Evolutionary conservation across 2,797 vertebrate species (phyloP), one percentile per base, ranked within the genome.

Genomic region (Vultur gryphus): DNA sequence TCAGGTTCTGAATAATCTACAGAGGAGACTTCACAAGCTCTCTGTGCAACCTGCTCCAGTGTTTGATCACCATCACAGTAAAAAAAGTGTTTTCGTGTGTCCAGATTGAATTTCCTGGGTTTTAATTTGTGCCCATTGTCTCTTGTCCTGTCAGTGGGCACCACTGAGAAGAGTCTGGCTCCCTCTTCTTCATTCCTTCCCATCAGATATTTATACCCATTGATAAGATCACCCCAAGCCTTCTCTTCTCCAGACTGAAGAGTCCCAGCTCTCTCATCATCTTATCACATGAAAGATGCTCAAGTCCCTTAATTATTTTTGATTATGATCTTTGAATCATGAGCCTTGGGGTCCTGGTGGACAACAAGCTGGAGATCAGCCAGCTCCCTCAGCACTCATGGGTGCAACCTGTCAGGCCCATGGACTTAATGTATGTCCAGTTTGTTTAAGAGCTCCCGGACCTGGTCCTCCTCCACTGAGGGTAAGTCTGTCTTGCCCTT

Each of bases 351-450:
- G 20, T 69, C 28, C 16, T 39, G n/a, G 18, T 75, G 35, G 31
- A 54, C 17, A 86, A 4, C 9, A 64, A 43, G 67, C 46, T 52
- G 46, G 41, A 77, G n/a, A 75, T 43, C 35, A 77, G n/a, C 31
- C n/a, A 58, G 61, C 26, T 78, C 43, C 29, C 11, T 57, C 54
- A 83, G 48, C 37, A 9, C 29, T 44, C 33, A 29, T 0, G 3
- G 16, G 41, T 83, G 28, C 41, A 69, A 4, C 29, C 21, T 62
- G 43, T 72, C 76, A 59, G 35, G 29, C 52, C 71, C 1, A 0
- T 21, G 37, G 49, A 48, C 21, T 51, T 80, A 10, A 10, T 0
- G 0, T 35, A 9, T 15, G 20, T 70, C 12, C 12, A 44, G 0
- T 82, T 67, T 71, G 33, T 49, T 58, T 37, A 59, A 69, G 33